Evolutionary conservation across 2,113 vertebrate species (phyloP), one percentile per base, ranked within the genome.

Genomic region (Trichechus manatus): DNA sequence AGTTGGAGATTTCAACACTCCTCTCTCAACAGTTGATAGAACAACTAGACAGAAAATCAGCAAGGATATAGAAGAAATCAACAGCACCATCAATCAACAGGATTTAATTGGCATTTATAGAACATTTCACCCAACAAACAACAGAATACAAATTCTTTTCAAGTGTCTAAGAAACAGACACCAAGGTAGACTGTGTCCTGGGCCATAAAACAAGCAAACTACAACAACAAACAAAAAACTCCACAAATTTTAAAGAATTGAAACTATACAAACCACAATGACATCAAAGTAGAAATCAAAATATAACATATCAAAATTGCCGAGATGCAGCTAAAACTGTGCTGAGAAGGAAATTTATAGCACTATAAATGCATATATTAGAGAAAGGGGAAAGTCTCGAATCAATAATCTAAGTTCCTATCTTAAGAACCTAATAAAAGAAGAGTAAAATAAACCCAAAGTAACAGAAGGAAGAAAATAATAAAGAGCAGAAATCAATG

Each of bases 391-490:
- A 89, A 17, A 79, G 31, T 87, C 27, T 85, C 9, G 72, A 90
- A 59, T 94, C 31, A 92, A 42, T 7, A 17, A 66, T 53, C 19
- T 86, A 95, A 77, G 22, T 91, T 94, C n/a, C 11, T 50, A 50
- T 50, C 74, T 89, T 61, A 92, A 31, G 33, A 91, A 84, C 0
- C 9, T 75, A 33, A 75, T 68, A 99, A 99, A 98, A 99, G 99
- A 99, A 96, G 44, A 92, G 33, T 33, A 91, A 94, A 93, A 61
- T 68, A 93, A 95, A 87, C 9, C 19, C 85, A 81, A 95, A 78
- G 27, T 9, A 79, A 84, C 59, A 94, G 15, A 66, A 74, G 25
- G n/a, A 68, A 91, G 27, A 85, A 88, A 80, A 88, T 92, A 70
- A 70, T 93, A 83, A 84, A 86, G 47, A 85, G 70, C 13, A 94